phyloP scores from a whole-genome alignment of 1,140 invertebrate genomes.

The Pachypsylla venusta region DNA sequence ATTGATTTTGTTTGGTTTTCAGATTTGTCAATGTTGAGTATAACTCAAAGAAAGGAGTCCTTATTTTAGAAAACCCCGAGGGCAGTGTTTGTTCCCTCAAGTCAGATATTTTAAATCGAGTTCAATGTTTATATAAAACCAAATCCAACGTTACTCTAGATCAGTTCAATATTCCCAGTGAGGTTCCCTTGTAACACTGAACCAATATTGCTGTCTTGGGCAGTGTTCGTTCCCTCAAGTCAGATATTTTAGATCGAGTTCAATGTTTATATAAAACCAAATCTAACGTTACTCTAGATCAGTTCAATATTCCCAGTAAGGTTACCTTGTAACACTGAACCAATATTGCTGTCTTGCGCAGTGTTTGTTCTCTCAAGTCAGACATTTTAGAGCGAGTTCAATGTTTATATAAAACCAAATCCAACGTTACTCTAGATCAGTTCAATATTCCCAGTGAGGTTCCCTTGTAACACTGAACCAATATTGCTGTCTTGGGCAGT shows the following conservation, averaged over 20 bases:
- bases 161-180: background rate
- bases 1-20: conserved; percentile 35
- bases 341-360: too few relatives aligned
- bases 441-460: background rate
- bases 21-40: conserved; percentile 50
- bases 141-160: background rate
- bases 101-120: background rate
- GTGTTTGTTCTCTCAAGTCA: background rate
- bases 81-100: background rate
- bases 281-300: background rate
- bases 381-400: background rate
- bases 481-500: too few relatives aligned
- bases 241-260: background rate
- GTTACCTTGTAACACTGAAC: too few relatives aligned
- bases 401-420: background rate
- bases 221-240: background rate
- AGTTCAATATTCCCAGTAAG: background rate
- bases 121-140: background rate
- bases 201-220: too few relatives aligned
- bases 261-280: background rate
- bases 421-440: background rate
- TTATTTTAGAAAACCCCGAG: conserved; percentile 3
- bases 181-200: too few relatives aligned
- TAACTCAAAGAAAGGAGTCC: background rate
- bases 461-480: too few relatives aligned